Percentiles rank a stretch among this genome's conserved stretches.
Evolutionary conservation across 2,113 vertebrate species (phyloP).

Genomic region (Ophiodon elongatus): DNA sequence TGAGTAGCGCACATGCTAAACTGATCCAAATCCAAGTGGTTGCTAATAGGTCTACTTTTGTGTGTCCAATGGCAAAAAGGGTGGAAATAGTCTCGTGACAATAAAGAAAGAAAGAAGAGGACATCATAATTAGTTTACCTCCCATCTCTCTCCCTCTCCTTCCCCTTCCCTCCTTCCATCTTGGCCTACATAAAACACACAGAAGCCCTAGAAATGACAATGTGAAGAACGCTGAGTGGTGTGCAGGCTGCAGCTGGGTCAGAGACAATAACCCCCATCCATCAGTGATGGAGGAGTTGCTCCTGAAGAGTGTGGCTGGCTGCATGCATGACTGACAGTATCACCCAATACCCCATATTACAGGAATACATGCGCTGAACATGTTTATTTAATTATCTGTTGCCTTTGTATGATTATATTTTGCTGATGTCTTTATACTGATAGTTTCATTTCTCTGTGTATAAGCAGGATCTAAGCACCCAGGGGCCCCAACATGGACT

Average conservation of each 20-base stretch:
- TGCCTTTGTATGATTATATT: neutral
- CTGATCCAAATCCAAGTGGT: neutral
- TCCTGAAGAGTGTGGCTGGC: neutral
- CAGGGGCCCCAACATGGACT: neutral
- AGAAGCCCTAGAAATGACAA: conserved; percentile 74
- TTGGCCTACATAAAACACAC: conserved; percentile 69
- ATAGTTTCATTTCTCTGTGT: neutral
- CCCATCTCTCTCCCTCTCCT: neutral
- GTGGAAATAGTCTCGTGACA: neutral
- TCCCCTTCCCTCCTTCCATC: conserved; percentile 19
- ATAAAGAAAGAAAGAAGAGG: neutral
- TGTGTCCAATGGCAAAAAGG: neutral
- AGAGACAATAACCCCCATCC: conserved; percentile 44
- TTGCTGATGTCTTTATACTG: neutral
- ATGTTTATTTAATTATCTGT: neutral
- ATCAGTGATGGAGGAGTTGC: conserved; percentile 47
- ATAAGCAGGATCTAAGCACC: neutral
- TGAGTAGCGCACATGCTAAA: neutral
- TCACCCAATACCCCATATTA: neutral
- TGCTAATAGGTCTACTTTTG: neutral
- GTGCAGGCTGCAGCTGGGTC: conserved; percentile 43
- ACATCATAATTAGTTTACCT: neutral
- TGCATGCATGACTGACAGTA: neutral
- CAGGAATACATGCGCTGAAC: neutral
- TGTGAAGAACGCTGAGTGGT: conserved; percentile 46